Conservation (phyloP, 2,797 vertebrate genomes). For the Hirundo rustica region DNA sequence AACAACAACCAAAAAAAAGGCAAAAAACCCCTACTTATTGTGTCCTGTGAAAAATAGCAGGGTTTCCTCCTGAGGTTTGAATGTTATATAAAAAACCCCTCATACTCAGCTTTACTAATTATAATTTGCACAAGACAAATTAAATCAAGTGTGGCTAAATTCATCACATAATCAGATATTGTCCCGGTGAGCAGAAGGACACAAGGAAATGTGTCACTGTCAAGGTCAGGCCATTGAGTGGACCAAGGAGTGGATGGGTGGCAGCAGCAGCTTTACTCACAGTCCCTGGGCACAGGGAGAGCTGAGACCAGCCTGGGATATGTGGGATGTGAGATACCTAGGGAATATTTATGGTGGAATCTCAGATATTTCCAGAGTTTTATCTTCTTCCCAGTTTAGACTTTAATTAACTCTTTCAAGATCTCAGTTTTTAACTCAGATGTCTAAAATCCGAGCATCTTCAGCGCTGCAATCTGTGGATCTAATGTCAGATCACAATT, state of each 20-base stretch:
- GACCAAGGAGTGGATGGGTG: not conserved
- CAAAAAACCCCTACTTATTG: not conserved
- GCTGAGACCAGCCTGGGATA: not conserved
- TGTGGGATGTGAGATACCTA: accelerated
- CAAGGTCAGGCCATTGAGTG: not conserved
- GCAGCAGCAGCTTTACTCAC: not conserved
- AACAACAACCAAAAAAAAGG: no score
- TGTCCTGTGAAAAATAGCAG: not conserved
- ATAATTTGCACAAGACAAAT: not conserved
- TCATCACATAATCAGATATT: not conserved
- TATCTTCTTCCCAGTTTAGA: not conserved
- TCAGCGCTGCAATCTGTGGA: not conserved
- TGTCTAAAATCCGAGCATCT: not conserved
- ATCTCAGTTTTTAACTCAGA: not conserved
- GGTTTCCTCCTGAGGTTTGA: not conserved
- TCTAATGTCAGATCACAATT: not conserved
- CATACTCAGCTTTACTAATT: not conserved
- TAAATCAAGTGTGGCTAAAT: not conserved
- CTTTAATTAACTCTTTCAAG: not conserved
- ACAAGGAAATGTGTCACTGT: accelerated
- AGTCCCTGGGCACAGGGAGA: accelerated
- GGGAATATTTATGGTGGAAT: not conserved
- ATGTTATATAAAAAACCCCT: not conserved
- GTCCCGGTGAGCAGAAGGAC: not conserved
- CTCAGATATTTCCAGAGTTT: not conserved